Evolutionary conservation across 2,797 vertebrate species (phyloP).

Genomic region (Sebastes cheni): DNA sequence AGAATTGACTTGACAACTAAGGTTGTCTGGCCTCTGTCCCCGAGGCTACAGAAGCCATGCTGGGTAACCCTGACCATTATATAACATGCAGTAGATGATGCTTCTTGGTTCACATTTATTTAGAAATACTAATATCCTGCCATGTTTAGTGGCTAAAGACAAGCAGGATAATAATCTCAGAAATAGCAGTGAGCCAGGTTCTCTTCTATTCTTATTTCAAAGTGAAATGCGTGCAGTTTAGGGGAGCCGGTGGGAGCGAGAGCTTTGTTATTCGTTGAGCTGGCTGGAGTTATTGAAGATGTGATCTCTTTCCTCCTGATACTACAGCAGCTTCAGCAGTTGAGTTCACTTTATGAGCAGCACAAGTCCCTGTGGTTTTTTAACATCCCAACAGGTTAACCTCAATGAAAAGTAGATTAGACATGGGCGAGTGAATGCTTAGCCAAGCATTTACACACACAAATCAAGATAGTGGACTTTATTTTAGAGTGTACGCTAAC

Average conservation of each 20-base stretch:
- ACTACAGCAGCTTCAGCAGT: constrained; percentile 15
- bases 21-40: constrained; percentile 11
- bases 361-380: constrained; percentile 30
- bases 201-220: constrained; percentile 21
- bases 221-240: constrained; percentile 14
- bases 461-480: constrained; percentile 29
- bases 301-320: constrained; percentile 34
- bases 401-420: constrained; percentile 62
- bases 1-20: constrained; percentile 15
- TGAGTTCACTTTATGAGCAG: constrained; percentile 34
- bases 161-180: constrained; percentile 10
- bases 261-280: constrained; percentile 29
- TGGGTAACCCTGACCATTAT: constrained; percentile 12
- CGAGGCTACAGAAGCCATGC: constrained; percentile 4
- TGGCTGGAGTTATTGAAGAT: constrained; percentile 30
- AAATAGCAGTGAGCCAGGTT: constrained; percentile 3
- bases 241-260: not conserved
- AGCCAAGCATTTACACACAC: constrained; percentile 27
- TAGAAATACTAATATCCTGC: not conserved
- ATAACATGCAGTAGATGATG: constrained; percentile 1
- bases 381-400: constrained; percentile 42
- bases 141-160: constrained; percentile 7
- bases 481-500: constrained; percentile 13
- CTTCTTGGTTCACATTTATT: constrained; percentile 10
- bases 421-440: constrained; percentile 37